Evolutionary conservation across 2,888 invertebrate species (phyloP).

Genomic region (Geophilus truncorum): DNA sequence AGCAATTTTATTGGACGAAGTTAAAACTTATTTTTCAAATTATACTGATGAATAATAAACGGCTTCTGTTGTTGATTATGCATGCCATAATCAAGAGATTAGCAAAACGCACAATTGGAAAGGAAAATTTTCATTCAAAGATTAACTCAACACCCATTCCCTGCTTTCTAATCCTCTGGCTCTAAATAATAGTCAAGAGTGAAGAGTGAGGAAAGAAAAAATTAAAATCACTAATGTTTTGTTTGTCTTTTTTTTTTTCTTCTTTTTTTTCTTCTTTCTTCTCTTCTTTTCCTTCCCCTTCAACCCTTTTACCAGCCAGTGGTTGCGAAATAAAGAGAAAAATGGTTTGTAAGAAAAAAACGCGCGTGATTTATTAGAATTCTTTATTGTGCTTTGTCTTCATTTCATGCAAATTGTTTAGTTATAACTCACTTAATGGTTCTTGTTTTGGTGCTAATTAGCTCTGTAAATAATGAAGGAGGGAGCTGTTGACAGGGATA

Average conservation of each 20-base stretch:
- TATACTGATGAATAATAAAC: background rate
- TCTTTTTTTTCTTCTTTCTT: background rate
- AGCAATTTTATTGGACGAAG: background rate
- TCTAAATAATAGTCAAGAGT: background rate
- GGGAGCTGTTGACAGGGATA: conserved; percentile 7
- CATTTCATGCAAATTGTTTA: conserved; percentile 32
- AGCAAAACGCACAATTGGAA: background rate
- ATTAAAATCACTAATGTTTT: background rate
- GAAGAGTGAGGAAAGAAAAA: background rate
- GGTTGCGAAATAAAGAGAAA: too few species aligned
- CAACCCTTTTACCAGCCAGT: too few species aligned
- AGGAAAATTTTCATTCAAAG: background rate
- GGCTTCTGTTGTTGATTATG: background rate
- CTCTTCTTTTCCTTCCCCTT: too few species aligned
- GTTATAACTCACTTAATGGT: conserved; percentile 28
- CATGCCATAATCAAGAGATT: background rate
- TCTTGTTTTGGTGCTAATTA: conserved; percentile 33
- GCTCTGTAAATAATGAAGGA: conserved; percentile 28
- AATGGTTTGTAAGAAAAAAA: background rate
- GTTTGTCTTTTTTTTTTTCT: background rate
- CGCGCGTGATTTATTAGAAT: background rate
- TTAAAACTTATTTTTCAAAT: background rate
- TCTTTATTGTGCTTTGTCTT: conserved; percentile 22
- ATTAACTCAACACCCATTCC: background rate
- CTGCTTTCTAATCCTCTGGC: background rate